Base-by-base conservation (phyloP, 2,888 invertebrate genomes). In the Brachynemurus nebulosus region DNA sequence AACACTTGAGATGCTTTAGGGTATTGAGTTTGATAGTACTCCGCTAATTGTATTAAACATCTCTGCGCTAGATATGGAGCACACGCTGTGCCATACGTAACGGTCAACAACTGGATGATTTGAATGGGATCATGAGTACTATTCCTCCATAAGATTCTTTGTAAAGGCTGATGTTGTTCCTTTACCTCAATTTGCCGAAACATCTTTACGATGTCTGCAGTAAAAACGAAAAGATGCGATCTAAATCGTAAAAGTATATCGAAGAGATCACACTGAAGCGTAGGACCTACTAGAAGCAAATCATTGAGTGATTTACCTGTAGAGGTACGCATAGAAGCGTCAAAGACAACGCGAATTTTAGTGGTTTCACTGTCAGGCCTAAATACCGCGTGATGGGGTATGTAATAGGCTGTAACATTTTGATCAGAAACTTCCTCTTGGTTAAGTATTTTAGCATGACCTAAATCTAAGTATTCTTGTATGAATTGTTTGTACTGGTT, bases 251-350 rank as follows among this genome's bases (percentile, higher is more conserved):
- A 9, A 16, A 35, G 8, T 16, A 35, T 35, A 9, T 35, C 35
- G 17, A 35, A 35, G n/a, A 35, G 16, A 8, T 35, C 35, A 35
- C 16, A n/a, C 16, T 35, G 35, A n/a, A 4, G 27, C 9, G 27
- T 7, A 9, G 35, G 14, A 6, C 34, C n/a, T 34, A 14, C 5
- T 34, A 34, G 14, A 9, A 34, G 14, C 9, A 8, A 8, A 16
- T 35, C 35, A 16, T 35, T 35, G 8, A 47, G 43, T 40, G 27
- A 27, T 27, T 27, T 27, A 12, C 27, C 27, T 9, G 11, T 27
- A n/a, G n/a, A n/a, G n/a, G n/a, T n/a, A n/a, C n/a, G n/a, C n/a
- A n/a, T n/a, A n/a, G n/a, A n/a, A n/a, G n/a, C n/a, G n/a, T n/a
- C n/a, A n/a, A n/a, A n/a, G n/a, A n/a, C n/a, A n/a, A n/a, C n/a